Conservation (phyloP, 1,140 invertebrate genomes). For the Hycleus phaleratus region DNA sequence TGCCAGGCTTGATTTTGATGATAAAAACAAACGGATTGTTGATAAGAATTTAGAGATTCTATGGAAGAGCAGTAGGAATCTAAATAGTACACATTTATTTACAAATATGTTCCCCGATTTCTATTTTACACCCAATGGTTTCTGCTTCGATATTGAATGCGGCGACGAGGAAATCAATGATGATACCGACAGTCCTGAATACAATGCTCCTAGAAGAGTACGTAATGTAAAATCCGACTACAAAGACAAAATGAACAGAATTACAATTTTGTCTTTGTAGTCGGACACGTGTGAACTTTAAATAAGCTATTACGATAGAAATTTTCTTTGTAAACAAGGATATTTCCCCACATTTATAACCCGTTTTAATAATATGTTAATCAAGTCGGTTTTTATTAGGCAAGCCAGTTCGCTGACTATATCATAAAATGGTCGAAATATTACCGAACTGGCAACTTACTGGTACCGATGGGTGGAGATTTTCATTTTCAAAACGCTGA, state of each 20-base stretch:
- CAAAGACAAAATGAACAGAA: background rate
- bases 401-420: conserved; percentile 13
- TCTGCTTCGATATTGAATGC: conserved; percentile 67
- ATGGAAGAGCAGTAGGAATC: conserved; percentile 61
- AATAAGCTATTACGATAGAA: too few relatives aligned
- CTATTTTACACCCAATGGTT: conserved; percentile 61
- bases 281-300: background rate
- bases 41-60: conserved; percentile 67
- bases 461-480: conserved; percentile 35
- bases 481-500: conserved; percentile 49
- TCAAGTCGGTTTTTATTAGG: too few relatives aligned
- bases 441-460: conserved; percentile 30
- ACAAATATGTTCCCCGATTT: conserved; percentile 26
- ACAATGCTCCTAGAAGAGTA: conserved; percentile 45
- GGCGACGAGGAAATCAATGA: conserved; percentile 56
- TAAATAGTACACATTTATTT: conserved; percentile 20
- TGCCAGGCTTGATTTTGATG: conserved; percentile 69
- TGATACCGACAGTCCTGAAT: conserved; percentile 42
- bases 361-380: too few relatives aligned
- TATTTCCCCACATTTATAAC: too few relatives aligned
- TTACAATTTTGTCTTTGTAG: background rate
- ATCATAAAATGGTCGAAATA: conserved; percentile 16
- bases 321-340: too few relatives aligned
- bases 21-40: conserved; percentile 54
- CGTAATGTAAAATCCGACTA: background rate